Evolutionary conservation across 2,113 vertebrate genomes (phyloP), one percentile per base, ranked within the genome.

Genomic region (Leptobrachium leishanense): DNA sequence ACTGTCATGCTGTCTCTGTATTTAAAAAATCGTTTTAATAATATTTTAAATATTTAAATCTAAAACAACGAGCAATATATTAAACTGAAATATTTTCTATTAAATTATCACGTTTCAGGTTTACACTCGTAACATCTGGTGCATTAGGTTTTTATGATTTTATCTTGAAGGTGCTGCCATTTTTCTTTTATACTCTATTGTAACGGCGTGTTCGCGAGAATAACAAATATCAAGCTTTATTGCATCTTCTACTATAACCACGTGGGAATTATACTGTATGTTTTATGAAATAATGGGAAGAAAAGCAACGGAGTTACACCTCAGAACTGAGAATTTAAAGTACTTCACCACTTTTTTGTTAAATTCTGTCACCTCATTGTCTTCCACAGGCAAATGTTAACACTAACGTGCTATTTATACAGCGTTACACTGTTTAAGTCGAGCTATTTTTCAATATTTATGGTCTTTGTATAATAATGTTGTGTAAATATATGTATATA

Each of bases 381-480:
- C 95, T 97, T 97, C 95, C 94, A 91, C 90, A 91, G 87, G 92
- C 93, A 90, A 80, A 93, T 90, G 20, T 91, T 86, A 91, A 89
- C 87, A 94, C 90, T 95, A 94, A 93, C 92, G 85, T 88, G 89
- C 87, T 98, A 98, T 98, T 98, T 98, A 97, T 97, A 94, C 91
- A 95, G 87, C 90, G 95, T 91, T 94, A 94, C 90, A 95, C 94
- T 96, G 89, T 91, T 90, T 86, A 95, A 94, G 95, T 94, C 96
- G 96, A 95, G 92, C 92, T 97, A 97, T 98, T 98, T 98, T 98
- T 96, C 93, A 96, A 95, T 99, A 98, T 98, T 98, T 98, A 97
- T 98, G 95, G 85, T 90, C n/a, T 68, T 68, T 89, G 82, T 81
- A 72, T 54, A 84, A 68, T 78, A 84, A 87, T 84, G 85, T 46